Evolutionary conservation across 2,797 vertebrate species (phyloP).

Genomic region (Orientallactaga sibirica): DNA sequence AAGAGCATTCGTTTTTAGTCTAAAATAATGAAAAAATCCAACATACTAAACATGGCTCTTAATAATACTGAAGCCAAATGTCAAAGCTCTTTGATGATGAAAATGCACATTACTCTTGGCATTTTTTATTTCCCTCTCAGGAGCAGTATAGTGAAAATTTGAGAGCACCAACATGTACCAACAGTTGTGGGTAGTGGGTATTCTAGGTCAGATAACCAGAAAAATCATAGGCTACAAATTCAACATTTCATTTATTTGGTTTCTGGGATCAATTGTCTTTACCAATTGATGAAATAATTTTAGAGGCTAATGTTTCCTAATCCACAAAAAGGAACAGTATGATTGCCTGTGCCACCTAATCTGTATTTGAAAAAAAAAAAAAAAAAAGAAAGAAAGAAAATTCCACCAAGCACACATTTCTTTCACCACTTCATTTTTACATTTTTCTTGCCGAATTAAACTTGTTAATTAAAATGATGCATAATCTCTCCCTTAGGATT

Average conservation of each 20-base stretch:
- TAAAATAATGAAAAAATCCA: neutral
- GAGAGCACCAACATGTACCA: neutral
- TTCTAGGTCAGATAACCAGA: neutral
- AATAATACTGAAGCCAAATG: neutral
- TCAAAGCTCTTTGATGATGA: neutral
- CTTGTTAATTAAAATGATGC: neutral
- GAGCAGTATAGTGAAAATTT: neutral
- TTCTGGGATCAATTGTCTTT: neutral
- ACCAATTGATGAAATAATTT: neutral
- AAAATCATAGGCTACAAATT: neutral
- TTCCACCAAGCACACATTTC: neutral
- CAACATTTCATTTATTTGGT: neutral
- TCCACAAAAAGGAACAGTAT: neutral
- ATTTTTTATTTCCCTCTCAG: neutral
- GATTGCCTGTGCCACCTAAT: neutral
- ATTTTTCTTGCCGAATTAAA: slow-evolving; percentile 36
- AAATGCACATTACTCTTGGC: neutral
- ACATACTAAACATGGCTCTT: neutral
- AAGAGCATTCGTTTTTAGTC: neutral
- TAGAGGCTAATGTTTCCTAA: neutral
- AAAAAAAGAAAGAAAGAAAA: rapidly evolving
- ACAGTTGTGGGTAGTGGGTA: neutral
- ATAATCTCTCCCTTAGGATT: slow-evolving; percentile 1
- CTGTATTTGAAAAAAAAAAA: neutral
- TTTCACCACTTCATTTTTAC: slow-evolving; percentile 5